Evolutionary conservation across 2,113 vertebrate genomes (phyloP).

Genomic region (Oophaga pumilio): DNA sequence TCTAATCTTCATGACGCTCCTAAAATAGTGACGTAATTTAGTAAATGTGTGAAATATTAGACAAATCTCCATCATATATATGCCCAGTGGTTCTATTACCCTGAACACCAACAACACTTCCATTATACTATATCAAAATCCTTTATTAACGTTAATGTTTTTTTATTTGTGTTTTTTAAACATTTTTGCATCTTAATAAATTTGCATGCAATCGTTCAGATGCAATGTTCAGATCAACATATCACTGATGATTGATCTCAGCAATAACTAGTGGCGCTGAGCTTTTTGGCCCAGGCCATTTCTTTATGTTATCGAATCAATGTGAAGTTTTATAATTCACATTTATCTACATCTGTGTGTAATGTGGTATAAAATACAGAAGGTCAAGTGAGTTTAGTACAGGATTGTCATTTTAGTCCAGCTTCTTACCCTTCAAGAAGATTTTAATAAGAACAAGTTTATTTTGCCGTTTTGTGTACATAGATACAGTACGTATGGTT

Average conservation of each 20-base stretch:
- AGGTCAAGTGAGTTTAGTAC: background rate
- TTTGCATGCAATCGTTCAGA: background rate
- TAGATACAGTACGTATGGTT: no score
- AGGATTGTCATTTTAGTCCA: background rate
- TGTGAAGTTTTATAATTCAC: background rate
- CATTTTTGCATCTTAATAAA: background rate
- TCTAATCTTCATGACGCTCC: no score
- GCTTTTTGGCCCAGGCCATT: background rate
- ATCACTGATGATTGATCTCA: constrained; percentile 35
- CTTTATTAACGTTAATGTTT: background rate
- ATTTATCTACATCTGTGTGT: background rate
- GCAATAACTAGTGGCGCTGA: constrained; percentile 32
- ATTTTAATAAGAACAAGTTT: background rate
- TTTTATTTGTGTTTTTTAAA: background rate
- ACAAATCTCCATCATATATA: background rate
- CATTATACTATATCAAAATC: background rate
- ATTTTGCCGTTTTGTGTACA: background rate
- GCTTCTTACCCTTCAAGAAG: background rate
- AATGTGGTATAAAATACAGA: constrained; percentile 21
- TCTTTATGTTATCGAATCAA: constrained; percentile 33
- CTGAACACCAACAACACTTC: background rate
- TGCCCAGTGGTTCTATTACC: background rate
- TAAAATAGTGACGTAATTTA: no score
- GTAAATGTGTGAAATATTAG: background rate
- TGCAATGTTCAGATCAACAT: background rate